phyloP scores from a whole-genome alignment of 2,113 vertebrate species.

The Leucopsar rothschildi region DNA sequence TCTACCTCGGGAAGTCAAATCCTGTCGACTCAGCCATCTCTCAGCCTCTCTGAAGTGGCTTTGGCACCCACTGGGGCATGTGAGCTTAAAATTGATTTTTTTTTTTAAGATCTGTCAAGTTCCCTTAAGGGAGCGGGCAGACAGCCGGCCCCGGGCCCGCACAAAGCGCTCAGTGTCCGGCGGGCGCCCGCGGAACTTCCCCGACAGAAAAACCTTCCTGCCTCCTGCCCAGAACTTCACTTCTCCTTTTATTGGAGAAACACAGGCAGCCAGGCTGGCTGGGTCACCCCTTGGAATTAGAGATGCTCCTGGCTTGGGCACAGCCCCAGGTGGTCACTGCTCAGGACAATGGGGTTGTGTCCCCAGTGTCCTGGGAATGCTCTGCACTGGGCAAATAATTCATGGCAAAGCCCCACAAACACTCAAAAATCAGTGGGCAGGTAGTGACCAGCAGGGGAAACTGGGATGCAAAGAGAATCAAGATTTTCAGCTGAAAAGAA shows the following conservation, averaged over 20 bases:
- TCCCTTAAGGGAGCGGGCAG: conserved; percentile 88
- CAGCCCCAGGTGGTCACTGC: fast-evolving
- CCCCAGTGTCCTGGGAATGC: fast-evolving
- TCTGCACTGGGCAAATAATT: not conserved
- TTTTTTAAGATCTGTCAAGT: conserved; percentile 88
- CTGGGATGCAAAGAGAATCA: not conserved
- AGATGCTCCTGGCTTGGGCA: not conserved
- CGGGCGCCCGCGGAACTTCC: conserved; percentile 84
- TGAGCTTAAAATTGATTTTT: conserved; percentile 95
- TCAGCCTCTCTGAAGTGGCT: conserved; percentile 92
- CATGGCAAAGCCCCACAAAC: fast-evolving
- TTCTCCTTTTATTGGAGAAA: not conserved
- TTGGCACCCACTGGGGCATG: conserved; percentile 94
- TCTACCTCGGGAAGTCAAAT: conserved; percentile 95
- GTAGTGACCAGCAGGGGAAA: not conserved
- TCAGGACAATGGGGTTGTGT: fast-evolving
- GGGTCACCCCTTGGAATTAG: not conserved
- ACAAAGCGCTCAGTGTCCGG: conserved; percentile 78
- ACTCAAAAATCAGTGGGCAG: not conserved
- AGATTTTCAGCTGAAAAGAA: not conserved
- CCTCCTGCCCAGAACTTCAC: not conserved
- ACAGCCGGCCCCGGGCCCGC: conserved; percentile 84
- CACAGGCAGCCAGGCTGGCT: not conserved
- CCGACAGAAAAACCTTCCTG: conserved; percentile 58
- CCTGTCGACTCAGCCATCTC: conserved; percentile 92